Base-by-base conservation (phyloP, 35 echinoderm and acorn worm species). In the Ophioderma brevispina region DNA sequence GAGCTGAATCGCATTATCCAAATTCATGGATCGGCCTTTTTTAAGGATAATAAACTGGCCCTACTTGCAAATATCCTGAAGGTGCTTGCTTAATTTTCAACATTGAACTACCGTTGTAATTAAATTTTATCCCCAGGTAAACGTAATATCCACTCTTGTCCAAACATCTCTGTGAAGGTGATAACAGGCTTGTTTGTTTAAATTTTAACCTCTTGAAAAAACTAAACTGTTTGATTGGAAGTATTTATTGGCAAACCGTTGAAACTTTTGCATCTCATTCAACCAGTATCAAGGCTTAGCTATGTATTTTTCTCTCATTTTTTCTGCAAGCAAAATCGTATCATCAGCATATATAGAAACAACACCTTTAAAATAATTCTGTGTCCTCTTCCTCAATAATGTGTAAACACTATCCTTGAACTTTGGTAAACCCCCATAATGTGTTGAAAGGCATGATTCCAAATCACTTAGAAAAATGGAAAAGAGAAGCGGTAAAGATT, bases 381-480 rank as follows among this genome's bases (percentile, higher is more conserved):
- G n/a, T n/a, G n/a, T 81, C 59, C 81, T n/a, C 23, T 92, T 39
- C 35, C 37, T 86, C 33, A 87, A 75, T 36, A 41, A 64, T 64
- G 76, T 30, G 1, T 75, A 18, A 32, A 63, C 31, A n/a, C 55
- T 80, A 13, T 89, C 33, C 37, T 37, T 35, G 13, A 87, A 18
- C 13, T 79, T 31, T 33, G 89, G 31, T 81, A 84, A 41, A 23
- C 86, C 80, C 77, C n/a, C 75, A 89, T 80, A 92, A 84, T 42
- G 13, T 40, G 46, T 36, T 70, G 85, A 81, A 31, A 92, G 55
- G 78, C 40, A 87, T 39, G 37, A 30, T 88, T 92, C 78, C 78
- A 92, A 92, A 82, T 92, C 84, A 87, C 87, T 87, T n/a, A 38
- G 84, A 78, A 89, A 41, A 89, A 89, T 36, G 34, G 56, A 84